These are phyloP conservation scores for Ochotona curzoniae DNA, from an alignment of 2,113 vertebrate genomes.

Conservation along the genomic window DNA sequence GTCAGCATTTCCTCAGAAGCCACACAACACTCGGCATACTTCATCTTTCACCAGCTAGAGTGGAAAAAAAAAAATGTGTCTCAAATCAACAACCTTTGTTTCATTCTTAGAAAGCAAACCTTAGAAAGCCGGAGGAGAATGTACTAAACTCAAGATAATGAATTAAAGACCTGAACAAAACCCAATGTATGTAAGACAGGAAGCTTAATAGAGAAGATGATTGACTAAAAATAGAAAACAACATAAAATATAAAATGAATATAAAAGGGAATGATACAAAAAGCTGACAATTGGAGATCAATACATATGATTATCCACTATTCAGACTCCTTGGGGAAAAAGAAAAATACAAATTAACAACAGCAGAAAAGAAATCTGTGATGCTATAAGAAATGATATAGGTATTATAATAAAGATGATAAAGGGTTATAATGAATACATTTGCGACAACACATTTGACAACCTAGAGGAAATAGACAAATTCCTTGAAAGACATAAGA, in stretches of 20 bases:
- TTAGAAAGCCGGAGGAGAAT: neutral
- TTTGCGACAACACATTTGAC: neutral
- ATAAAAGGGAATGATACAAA: neutral
- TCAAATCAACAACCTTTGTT: neutral
- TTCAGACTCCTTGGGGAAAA: neutral
- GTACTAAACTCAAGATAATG: neutral
- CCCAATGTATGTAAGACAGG: neutral
- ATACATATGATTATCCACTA: neutral
- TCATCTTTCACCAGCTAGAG: neutral
- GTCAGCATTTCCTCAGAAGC: neutral
- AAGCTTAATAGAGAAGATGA: conserved; percentile 14
- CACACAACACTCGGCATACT: neutral
- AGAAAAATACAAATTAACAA: neutral
- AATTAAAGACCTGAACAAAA: neutral
- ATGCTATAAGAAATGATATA: neutral
- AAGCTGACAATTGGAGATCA: neutral
- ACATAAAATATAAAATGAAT: too few species aligned
- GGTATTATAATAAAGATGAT: neutral
- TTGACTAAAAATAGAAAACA: neutral
- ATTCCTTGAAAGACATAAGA: neutral
- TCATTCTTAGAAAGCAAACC: neutral
- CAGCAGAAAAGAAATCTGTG: neutral
- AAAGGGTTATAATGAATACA: neutral
- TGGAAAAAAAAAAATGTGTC: neutral
- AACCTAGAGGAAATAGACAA: neutral